phyloP scores from a whole-genome alignment of 2,888 invertebrate species.

The Orthonevra nobilis region DNA sequence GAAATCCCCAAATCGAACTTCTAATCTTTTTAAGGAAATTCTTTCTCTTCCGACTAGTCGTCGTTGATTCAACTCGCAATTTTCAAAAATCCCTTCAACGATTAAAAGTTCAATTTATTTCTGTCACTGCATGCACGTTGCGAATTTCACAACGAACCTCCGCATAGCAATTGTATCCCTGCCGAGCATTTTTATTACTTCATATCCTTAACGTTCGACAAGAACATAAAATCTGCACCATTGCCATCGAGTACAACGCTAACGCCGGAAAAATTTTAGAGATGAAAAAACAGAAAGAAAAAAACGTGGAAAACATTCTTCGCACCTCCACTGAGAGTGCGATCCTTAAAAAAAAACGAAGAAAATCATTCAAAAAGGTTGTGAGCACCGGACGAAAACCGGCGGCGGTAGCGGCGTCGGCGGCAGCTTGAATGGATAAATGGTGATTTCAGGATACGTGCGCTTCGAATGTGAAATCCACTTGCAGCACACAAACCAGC shows the following conservation, averaged over 20 bases:
- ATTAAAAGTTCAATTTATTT: conserved; percentile 71
- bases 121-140: conserved; percentile 55
- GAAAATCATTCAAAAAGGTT: conserved; percentile 2
- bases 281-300: no score
- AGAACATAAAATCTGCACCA: conserved; percentile 67
- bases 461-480: conserved; percentile 68
- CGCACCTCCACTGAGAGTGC: no score
- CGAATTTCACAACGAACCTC: conserved; percentile 46
- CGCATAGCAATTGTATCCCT: conserved; percentile 64
- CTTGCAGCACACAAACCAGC: conserved; percentile 52
- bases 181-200: conserved; percentile 69
- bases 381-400: conserved; percentile 56
- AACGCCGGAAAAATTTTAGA: conserved; percentile 59
- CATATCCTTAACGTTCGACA: conserved; percentile 70
- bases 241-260: conserved; percentile 32
- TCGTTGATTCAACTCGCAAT: no score
- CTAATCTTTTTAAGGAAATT: conserved; percentile 50
- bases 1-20: conserved; percentile 46
- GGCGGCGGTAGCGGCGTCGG: conserved; percentile 38
- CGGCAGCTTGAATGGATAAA: conserved; percentile 62
- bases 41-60: conserved; percentile 20
- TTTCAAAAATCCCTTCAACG: conserved; percentile 53
- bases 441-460: conserved; percentile 70
- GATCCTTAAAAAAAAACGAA: neutral
- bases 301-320: no score